Evolutionary conservation across 2,113 vertebrate species (phyloP).

Genomic region (Thalassoma bifasciatum): DNA sequence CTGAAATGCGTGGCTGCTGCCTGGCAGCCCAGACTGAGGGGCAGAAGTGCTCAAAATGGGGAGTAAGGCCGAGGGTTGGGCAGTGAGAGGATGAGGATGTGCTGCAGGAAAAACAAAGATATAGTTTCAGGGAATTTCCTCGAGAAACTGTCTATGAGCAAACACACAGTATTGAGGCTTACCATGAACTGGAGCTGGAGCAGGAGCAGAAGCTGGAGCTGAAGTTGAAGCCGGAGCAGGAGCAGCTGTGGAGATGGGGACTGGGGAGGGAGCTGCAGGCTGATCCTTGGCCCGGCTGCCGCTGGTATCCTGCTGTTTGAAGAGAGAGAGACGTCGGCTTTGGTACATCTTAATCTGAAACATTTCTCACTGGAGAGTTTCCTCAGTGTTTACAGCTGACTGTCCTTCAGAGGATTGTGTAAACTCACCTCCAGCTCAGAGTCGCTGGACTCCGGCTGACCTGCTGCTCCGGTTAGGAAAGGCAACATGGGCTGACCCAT

Average conservation of each 20-base stretch:
- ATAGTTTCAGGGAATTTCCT: neutral
- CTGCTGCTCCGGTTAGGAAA: slow-evolving; percentile 84
- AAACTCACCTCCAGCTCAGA: slow-evolving; percentile 92
- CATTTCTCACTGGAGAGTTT: neutral
- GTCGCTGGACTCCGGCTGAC: slow-evolving; percentile 93
- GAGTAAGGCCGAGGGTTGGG: slow-evolving; percentile 85
- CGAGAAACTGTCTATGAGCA: neutral
- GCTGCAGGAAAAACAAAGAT: slow-evolving; percentile 63
- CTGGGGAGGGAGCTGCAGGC: slow-evolving; percentile 74
- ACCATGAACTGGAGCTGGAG: slow-evolving; percentile 62
- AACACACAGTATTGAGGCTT: neutral
- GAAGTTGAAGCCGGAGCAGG: slow-evolving; percentile 14
- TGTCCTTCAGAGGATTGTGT: slow-evolving; percentile 6
- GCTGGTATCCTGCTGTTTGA: slow-evolving; percentile 84
- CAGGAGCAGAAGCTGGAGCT: neutral
- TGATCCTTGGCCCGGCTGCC: slow-evolving; percentile 73
- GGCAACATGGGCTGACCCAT: slow-evolving; percentile 99
- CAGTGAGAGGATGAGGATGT: slow-evolving; percentile 75
- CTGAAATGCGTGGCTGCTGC: slow-evolving; percentile 89
- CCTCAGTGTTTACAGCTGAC: neutral
- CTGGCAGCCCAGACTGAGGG: slow-evolving; percentile 81
- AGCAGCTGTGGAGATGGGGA: slow-evolving; percentile 71
- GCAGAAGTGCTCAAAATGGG: slow-evolving; percentile 80
- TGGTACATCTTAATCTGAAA: neutral
- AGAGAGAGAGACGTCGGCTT: neutral